phyloP scores from a whole-genome alignment of 2,888 invertebrate genomes.

The Drosophila tanythrix region DNA sequence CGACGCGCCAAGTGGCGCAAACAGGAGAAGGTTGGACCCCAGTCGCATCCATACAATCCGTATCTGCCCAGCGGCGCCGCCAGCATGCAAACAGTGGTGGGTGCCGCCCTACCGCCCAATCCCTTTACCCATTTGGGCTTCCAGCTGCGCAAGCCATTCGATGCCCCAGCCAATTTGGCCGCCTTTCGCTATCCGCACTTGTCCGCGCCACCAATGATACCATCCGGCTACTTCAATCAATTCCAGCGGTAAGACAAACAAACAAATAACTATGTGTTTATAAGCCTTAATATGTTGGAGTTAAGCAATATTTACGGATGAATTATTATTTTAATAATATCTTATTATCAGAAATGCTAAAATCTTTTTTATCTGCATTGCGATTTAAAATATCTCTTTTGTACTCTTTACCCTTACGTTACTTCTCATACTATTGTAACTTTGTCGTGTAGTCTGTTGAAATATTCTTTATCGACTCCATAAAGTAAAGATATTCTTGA shows the following conservation, averaged over 20 bases:
- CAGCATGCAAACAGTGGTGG: conserved; percentile 89
- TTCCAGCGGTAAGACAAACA: conserved; percentile 84
- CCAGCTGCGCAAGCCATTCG: conserved; percentile 90
- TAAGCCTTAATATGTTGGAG: background rate
- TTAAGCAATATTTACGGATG: background rate
- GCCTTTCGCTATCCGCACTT: conserved; percentile 90
- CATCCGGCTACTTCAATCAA: conserved; percentile 87
- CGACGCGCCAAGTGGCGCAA: conserved; percentile 96
- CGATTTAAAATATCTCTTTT: background rate
- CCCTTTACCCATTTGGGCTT: conserved; percentile 92
- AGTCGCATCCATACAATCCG: conserved; percentile 95
- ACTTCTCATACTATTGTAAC: background rate
- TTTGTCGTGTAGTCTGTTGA: background rate
- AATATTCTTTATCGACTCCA: background rate
- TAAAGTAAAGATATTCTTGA: background rate
- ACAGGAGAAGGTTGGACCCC: conserved; percentile 96
- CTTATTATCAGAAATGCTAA: background rate
- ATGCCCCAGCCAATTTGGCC: conserved; percentile 88
- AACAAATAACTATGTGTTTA: background rate
- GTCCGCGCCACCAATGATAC: conserved; percentile 86
- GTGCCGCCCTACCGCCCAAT: conserved; percentile 91
- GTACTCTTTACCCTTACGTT: background rate
- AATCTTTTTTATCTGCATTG: background rate
- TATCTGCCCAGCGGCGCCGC: conserved; percentile 89
- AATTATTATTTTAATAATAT: background rate